Base-by-base conservation (phyloP, 1,140 invertebrate genomes). In the Ladona fulva region DNA sequence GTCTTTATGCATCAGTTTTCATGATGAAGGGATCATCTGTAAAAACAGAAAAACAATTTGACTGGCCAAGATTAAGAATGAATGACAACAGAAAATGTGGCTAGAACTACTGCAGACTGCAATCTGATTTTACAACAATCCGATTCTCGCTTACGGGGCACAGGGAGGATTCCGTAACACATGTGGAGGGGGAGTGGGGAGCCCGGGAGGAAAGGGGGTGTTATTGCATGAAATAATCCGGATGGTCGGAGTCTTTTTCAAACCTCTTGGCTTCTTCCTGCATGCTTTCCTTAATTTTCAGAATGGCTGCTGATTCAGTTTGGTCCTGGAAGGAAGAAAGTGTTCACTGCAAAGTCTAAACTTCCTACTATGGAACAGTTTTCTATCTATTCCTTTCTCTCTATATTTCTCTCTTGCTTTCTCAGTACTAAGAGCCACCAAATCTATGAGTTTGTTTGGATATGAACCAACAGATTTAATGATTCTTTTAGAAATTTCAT, bases 261-360 rank as follows among this genome's bases (percentile, higher is more conserved):
- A 99, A 99, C 88, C 96, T 93, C 90, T 98, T 99, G 84, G 97
- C 97, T 88, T 99, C 97, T 88, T 99, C 97, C 88, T 98, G 97
- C 97, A 99, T 98, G 89, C 95, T 97, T 89, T 98, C 97, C 91
- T 99, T 99, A 86, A 99, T 98, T 91, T 99, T 99, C 87, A 98
- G 90, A 88, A 99, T 99, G 89, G 97, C 97, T 84, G 96, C 97
- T 83, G 96, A 98, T 90, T 99, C 97, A 83, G 93, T 97, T 90
- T 98, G 96, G 90, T 97, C 95, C 92, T 94, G 92, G 85, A 90
- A 91, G 88, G 85, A 88, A 89, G 80, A 80, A 80, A 80, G 80
- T 78, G 78, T 79, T 80, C 80, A 80, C 80, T 80, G 78, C 80
- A 80, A 74, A 78, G 79, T 79, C 79, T 75, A 79, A 79, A 79